These are phyloP conservation scores for Strigamia maritima DNA, from an alignment of 2,888 invertebrate genomes.

Conservation along the genomic window DNA sequence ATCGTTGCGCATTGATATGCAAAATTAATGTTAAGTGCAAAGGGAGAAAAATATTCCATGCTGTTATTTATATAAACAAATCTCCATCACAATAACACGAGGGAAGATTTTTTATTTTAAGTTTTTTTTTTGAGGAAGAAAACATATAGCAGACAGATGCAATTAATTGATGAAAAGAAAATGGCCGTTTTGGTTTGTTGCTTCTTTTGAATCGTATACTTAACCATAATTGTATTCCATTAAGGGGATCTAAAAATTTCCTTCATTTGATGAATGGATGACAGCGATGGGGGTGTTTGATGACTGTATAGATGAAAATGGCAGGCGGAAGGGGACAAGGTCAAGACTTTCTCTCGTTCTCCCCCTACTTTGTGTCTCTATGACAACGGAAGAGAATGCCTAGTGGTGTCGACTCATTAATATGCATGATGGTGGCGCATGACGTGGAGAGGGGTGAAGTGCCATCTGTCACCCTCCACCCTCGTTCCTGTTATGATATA, in stretches of 20 bases:
- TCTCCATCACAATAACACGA: conserved; percentile 19
- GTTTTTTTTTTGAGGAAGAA: background rate
- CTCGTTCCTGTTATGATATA: conserved; percentile 34
- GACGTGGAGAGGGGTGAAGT: conserved; percentile 32
- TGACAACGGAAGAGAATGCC: conserved; percentile 9
- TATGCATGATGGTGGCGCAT: conserved; percentile 27
- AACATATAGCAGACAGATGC: background rate
- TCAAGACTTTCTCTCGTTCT: conserved; percentile 32
- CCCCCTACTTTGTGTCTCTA: conserved; percentile 33
- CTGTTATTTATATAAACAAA: conserved; percentile 8
- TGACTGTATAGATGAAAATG: conserved; percentile 31
- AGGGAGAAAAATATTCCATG: background rate
- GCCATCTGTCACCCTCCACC: conserved; percentile 31
- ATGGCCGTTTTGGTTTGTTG: conserved; percentile 34
- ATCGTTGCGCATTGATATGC: conserved; percentile 38
- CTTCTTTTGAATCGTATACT: conserved; percentile 26
- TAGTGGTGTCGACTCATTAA: conserved; percentile 29
- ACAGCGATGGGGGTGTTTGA: conserved; percentile 33
- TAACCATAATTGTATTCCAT: conserved; percentile 32
- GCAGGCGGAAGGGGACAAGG: conserved; percentile 31
- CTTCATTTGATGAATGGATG: conserved; percentile 17
- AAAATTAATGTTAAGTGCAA: conserved; percentile 36
- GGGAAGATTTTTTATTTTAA: background rate
- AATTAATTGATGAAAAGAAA: conserved; percentile 31
- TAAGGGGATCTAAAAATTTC: conserved; percentile 25